Evolutionary conservation across 2,113 vertebrate species (phyloP).

Genomic region (Papio anubis): DNA sequence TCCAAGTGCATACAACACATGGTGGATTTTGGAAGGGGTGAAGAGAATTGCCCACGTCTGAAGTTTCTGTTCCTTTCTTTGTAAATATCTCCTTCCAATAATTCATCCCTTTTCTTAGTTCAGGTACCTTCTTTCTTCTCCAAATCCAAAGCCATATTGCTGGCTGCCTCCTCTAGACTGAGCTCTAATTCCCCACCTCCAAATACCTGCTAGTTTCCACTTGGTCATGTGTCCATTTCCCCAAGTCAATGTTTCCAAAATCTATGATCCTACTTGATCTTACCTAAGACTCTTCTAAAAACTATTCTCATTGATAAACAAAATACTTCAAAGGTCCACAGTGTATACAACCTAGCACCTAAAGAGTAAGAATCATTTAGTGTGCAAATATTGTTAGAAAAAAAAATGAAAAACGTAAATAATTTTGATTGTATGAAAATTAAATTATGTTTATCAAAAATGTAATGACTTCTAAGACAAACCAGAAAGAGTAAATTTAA

Average conservation of each 20-base stretch:
- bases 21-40: neutral
- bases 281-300: neutral
- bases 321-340: neutral
- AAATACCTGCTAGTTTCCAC: neutral
- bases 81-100: neutral
- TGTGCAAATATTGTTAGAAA: neutral
- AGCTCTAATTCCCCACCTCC: neutral
- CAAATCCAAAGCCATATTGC: neutral
- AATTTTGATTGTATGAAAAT: neutral
- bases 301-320: neutral
- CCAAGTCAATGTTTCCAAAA: neutral
- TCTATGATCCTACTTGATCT: neutral
- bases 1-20: conserved; percentile 69
- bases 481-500: neutral
- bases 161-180: neutral
- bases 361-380: neutral
- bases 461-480: neutral
- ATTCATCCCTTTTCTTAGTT: neutral
- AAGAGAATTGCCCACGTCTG: neutral
- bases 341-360: neutral
- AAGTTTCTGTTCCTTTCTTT: neutral
- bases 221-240: neutral
- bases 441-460: neutral
- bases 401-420: neutral
- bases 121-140: neutral